Conservation (phyloP, 2,797 vertebrate genomes). For the Aotus griseimembra region DNA sequence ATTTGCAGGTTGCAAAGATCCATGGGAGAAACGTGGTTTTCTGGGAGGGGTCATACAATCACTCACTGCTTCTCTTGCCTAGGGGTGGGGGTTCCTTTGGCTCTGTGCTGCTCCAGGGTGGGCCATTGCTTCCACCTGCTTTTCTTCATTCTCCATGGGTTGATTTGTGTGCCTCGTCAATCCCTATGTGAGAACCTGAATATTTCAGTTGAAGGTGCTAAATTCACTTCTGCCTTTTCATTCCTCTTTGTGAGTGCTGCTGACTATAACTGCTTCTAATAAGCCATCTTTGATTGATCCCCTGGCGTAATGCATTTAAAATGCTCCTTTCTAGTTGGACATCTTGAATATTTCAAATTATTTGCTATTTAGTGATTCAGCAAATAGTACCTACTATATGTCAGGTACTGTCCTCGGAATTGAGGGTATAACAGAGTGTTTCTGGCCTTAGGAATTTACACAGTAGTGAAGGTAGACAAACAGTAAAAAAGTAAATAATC, state of each 20-base stretch:
- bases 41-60: not conserved
- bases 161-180: not conserved
- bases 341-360: not conserved
- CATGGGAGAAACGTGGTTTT: not conserved
- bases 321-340: not conserved
- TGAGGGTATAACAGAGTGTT: not conserved
- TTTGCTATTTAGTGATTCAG: slow-evolving; percentile 12
- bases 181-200: not conserved
- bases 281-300: not conserved
- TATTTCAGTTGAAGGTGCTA: not conserved
- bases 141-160: not conserved
- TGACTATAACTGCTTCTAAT: not conserved
- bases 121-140: not conserved
- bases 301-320: not conserved
- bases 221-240: not conserved
- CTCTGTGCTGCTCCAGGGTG: not conserved
- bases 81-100: not conserved
- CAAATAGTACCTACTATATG: not conserved
- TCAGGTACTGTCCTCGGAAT: not conserved
- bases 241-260: not conserved
- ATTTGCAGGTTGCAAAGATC: not conserved
- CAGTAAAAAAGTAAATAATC: not conserved
- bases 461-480: not conserved
- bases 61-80: not conserved
- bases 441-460: not conserved